These are phyloP conservation scores for Callionymus lyra DNA, from an alignment of 2,113 vertebrate species.

Conservation along the genomic window DNA sequence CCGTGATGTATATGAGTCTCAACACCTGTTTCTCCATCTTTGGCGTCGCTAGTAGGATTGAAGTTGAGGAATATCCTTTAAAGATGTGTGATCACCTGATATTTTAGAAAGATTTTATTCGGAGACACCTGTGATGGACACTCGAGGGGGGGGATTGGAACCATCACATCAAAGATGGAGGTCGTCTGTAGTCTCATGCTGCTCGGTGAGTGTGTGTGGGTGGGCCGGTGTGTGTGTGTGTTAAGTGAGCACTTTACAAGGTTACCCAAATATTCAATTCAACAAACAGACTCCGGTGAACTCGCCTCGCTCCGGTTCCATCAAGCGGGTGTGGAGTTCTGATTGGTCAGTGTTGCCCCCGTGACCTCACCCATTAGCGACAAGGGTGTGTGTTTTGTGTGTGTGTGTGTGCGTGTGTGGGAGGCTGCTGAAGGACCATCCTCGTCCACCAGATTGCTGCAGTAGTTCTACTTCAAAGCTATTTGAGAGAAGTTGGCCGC, in stretches of 20 bases:
- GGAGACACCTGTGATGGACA: too few relatives aligned
- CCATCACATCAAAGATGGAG: not conserved
- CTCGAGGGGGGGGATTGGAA: too few relatives aligned
- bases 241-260: constrained; percentile 28
- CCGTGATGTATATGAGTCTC: too few relatives aligned
- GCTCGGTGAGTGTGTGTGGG: not conserved
- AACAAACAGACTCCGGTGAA: constrained; percentile 44
- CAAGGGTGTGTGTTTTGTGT: constrained; percentile 23
- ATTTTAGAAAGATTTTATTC: too few relatives aligned
- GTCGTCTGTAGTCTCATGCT: not conserved
- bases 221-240: constrained; percentile 9
- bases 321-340: constrained; percentile 4
- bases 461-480: constrained; percentile 51
- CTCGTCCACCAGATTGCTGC: constrained; percentile 45
- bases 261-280: constrained; percentile 45
- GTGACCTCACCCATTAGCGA: constrained; percentile 46
- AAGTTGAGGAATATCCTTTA: too few relatives aligned
- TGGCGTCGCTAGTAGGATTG: too few relatives aligned
- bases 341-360: constrained; percentile 6
- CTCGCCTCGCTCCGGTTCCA: constrained; percentile 26
- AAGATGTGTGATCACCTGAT: too few relatives aligned
- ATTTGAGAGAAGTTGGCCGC: constrained; percentile 43
- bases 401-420: constrained; percentile 32
- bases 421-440: constrained; percentile 49
- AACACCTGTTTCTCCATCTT: too few relatives aligned